Conservation (phyloP, 2,888 invertebrate species). For the Drepana falcataria region DNA sequence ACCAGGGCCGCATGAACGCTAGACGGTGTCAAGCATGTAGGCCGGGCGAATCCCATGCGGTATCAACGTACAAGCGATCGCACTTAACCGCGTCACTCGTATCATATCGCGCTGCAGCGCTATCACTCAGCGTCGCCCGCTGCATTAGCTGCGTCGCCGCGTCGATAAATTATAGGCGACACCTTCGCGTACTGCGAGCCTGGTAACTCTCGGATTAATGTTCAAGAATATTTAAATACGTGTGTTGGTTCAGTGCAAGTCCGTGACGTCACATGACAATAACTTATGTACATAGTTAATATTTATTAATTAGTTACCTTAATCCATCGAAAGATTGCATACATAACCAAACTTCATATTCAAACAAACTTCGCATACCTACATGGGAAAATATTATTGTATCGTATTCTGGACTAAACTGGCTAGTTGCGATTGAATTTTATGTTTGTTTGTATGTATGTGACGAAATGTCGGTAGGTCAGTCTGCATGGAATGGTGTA, state of each 20-base stretch:
- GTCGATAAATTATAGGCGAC: conserved; percentile 62
- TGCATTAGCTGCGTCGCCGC: conserved; percentile 71
- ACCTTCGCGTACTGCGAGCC: conserved; percentile 52
- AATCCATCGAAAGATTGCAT: too few species aligned
- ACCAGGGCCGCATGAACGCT: conserved; percentile 42
- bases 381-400: too few species aligned
- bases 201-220: conserved; percentile 52
- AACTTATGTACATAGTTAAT: too few species aligned
- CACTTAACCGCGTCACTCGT: conserved; percentile 70
- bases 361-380: too few species aligned
- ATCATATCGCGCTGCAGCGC: conserved; percentile 68
- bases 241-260: conserved; percentile 16
- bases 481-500: conserved; percentile 46
- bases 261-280: neutral
- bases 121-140: conserved; percentile 73
- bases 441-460: neutral
- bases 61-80: conserved; percentile 75
- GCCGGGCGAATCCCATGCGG: conserved; percentile 45
- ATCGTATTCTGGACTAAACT: too few species aligned
- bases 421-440: too few species aligned
- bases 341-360: too few species aligned
- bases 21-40: conserved; percentile 28
- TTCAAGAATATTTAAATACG: conserved; percentile 38
- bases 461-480: conserved; percentile 35
- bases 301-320: too few species aligned